Evolutionary conservation across 1,140 invertebrate species (phyloP).

Genomic region (Aphidius gifuensis): DNA sequence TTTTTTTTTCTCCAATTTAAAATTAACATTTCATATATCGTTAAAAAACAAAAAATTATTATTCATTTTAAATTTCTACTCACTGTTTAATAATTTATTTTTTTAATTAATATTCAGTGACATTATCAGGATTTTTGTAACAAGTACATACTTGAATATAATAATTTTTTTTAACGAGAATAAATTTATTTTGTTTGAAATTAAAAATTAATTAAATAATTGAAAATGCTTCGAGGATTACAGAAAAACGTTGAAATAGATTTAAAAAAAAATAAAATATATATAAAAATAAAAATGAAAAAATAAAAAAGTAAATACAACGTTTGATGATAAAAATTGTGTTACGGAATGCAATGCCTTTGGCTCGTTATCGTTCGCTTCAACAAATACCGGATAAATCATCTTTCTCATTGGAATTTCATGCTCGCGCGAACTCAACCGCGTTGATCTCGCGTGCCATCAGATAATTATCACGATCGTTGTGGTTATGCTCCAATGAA

Average conservation of each 20-base stretch:
- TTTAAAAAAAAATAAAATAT: not conserved
- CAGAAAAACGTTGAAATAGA: not conserved
- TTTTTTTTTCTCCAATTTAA: too few relatives aligned
- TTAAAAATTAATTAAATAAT: too few relatives aligned
- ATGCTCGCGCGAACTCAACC: conserved; percentile 18
- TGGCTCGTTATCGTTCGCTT: conserved; percentile 8
- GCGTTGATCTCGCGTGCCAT: conserved; percentile 25
- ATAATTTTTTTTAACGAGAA: too few relatives aligned
- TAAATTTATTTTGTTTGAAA: too few relatives aligned
- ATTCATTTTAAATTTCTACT: too few relatives aligned
- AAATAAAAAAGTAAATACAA: not conserved
- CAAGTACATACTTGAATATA: too few relatives aligned
- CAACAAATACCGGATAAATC: conserved; percentile 24
- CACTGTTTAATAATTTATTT: too few relatives aligned
- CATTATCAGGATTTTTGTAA: too few relatives aligned
- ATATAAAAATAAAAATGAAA: not conserved
- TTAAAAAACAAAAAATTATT: too few relatives aligned
- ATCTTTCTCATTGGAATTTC: conserved; percentile 22
- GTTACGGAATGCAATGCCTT: conserved; percentile 5
- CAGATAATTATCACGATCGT: conserved; percentile 24
- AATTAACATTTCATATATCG: too few relatives aligned
- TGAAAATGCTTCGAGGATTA: too few relatives aligned
- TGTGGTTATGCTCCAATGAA: conserved; percentile 3
- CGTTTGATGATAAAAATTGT: not conserved
- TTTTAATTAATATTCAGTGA: too few relatives aligned